Conservation (phyloP, 2,113 vertebrate genomes). For the Raja brachyura region DNA sequence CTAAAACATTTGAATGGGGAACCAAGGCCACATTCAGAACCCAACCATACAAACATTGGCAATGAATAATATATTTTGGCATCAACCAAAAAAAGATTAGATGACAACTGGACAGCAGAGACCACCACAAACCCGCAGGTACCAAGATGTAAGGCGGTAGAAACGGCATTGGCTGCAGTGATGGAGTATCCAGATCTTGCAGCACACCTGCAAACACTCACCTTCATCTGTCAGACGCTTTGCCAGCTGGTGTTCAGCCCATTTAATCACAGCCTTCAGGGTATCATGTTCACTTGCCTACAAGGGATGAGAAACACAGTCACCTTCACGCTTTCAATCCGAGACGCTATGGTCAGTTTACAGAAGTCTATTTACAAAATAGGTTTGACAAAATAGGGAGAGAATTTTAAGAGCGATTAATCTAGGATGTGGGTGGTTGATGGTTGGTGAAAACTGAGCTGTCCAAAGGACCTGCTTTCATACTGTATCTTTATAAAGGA, state of each 20-base stretch:
- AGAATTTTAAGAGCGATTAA: no score
- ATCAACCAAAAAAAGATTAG: not conserved
- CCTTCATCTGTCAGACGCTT: slow-evolving; percentile 38
- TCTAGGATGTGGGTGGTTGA: no score
- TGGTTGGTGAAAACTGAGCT: no score
- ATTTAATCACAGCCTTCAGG: slow-evolving; percentile 41
- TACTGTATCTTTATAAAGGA: no score
- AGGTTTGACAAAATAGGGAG: no score
- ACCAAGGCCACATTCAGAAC: not conserved
- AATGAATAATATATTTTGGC: not conserved
- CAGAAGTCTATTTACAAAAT: no score
- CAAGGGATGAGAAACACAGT: not conserved
- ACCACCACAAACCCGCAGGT: not conserved
- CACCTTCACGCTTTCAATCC: no score
- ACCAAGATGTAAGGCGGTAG: not conserved
- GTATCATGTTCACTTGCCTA: slow-evolving; percentile 39
- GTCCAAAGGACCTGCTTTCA: no score
- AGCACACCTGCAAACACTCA: slow-evolving; percentile 20
- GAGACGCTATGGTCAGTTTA: no score
- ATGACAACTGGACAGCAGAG: not conserved
- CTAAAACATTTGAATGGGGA: not conserved
- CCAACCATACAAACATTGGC: not conserved
- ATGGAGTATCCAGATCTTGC: not conserved
- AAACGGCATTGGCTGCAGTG: not conserved
- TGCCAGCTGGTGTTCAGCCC: slow-evolving; percentile 38